Evolutionary conservation across 2,113 vertebrate genomes (phyloP).

Genomic region (Tringa solitaria): DNA sequence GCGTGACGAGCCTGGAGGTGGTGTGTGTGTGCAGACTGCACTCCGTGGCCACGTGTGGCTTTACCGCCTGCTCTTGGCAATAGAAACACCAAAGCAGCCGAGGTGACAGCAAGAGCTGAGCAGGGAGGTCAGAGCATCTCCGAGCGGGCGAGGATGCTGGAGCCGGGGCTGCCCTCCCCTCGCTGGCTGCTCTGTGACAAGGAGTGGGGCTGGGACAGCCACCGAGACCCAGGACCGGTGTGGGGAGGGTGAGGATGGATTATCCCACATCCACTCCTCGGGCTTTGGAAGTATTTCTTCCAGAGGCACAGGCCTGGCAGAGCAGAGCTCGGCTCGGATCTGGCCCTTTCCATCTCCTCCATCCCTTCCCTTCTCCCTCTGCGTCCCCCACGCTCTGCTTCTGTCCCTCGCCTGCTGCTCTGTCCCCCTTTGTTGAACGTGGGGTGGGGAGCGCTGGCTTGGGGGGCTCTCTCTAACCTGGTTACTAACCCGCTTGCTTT

Average conservation of each 20-base stretch:
- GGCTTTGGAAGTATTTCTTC: neutral
- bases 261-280: neutral
- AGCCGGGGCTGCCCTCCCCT: neutral
- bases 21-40: rapidly evolving
- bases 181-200: neutral
- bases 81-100: neutral
- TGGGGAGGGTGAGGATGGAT: neutral
- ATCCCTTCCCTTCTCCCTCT: neutral
- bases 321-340: neutral
- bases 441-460: neutral
- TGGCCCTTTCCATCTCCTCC: neutral
- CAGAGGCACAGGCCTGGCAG: neutral
- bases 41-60: rapidly evolving
- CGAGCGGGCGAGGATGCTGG: rapidly evolving
- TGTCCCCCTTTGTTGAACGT: neutral
- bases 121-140: neutral
- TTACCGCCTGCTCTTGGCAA: neutral
- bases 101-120: neutral
- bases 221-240: rapidly evolving
- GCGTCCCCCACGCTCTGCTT: neutral
- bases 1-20: rapidly evolving
- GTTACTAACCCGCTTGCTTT: neutral
- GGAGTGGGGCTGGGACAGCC: neutral
- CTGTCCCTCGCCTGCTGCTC: neutral
- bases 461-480: neutral